A percentile compares a stretch with the other conserved stretches of the same genome.
Conservation (phyloP, 53 echinoderm and acorn worm species). For the Paracentrotus lividus region DNA sequence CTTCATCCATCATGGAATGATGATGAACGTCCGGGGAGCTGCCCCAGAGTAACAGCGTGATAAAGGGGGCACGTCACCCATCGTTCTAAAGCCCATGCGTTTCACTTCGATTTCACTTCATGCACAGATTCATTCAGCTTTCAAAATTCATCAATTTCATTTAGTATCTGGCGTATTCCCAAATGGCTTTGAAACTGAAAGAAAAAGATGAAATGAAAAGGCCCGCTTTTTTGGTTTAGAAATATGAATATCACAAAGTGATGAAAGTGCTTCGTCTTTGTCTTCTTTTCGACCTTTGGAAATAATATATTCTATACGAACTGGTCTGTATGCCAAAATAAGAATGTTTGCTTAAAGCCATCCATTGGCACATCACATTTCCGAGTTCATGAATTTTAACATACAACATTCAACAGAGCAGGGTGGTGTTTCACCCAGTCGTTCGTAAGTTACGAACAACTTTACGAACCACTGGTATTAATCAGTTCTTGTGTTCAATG, state of each 20-base stretch:
- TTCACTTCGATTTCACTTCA: background rate
- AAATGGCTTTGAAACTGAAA: background rate
- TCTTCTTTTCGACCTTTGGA: background rate
- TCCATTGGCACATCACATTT: no score
- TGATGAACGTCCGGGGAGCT: background rate
- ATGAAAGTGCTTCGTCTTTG: background rate
- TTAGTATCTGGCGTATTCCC: background rate
- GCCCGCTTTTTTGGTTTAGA: background rate
- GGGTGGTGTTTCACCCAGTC: no score
- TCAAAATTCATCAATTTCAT: background rate
- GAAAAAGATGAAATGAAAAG: no score
- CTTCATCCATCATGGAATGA: constrained; percentile 43
- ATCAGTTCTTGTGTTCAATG: no score
- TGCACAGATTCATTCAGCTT: background rate
- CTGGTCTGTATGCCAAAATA: no score
- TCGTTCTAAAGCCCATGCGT: background rate
- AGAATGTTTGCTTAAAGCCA: no score
- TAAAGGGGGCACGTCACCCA: constrained; percentile 2
- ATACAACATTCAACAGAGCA: no score
- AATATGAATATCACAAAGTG: background rate
- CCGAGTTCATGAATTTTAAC: no score
- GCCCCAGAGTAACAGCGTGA: background rate
- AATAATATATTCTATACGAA: background rate
- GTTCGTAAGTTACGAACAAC: no score
- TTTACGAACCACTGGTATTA: no score